Evolutionary conservation across 2,113 vertebrate species (phyloP), one percentile per base, ranked within the genome.

Genomic region (Suncus etruscus): DNA sequence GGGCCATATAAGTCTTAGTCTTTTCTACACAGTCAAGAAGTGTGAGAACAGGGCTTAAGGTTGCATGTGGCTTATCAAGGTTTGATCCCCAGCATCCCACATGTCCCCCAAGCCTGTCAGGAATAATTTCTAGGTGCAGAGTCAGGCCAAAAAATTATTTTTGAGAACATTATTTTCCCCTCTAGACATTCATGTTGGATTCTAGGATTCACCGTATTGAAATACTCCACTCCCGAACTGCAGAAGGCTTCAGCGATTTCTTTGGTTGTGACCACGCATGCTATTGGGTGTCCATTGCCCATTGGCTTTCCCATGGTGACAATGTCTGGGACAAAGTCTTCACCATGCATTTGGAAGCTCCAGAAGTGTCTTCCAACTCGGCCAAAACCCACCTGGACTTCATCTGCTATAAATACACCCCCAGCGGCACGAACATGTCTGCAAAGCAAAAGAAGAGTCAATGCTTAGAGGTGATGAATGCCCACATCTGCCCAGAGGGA

Each of bases 301-400:
- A 99, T 99, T 3, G 99, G 99, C 90, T 99, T 99, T 25, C 99
- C 99, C 99, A 99, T 99, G 6, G 99, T 99, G 94, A 99, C 98
- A 11, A 99, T 99, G 92, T 99, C 99, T 0, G 99, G 99, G 50
- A 99, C 97, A 75, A 99, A 99, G 90, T 99, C 98, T 48, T 99
- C 97, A 0, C 98, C 99, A 88, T 99, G 98, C 29, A 99, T 97
- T 94, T 99, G 99, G 96, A 99, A 99, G 63, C 98, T 98, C 99
- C 99, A 99, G 92, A 99, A 99, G 95, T 98, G 97, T 69, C 97
- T 98, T 47, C 99, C 99, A 24, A 99, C 98, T 50, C 99, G 98
- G 8, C 99, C 99, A 87, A 99, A 99, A 92, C 99, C 99, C 81
- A 99, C 99, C 90, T 99, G 99, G 78, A 99, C 99, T 96, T 99